These are phyloP conservation scores for Acromyrmex echinatior DNA, from an alignment of 1,140 invertebrate species.

Conservation along the genomic window DNA sequence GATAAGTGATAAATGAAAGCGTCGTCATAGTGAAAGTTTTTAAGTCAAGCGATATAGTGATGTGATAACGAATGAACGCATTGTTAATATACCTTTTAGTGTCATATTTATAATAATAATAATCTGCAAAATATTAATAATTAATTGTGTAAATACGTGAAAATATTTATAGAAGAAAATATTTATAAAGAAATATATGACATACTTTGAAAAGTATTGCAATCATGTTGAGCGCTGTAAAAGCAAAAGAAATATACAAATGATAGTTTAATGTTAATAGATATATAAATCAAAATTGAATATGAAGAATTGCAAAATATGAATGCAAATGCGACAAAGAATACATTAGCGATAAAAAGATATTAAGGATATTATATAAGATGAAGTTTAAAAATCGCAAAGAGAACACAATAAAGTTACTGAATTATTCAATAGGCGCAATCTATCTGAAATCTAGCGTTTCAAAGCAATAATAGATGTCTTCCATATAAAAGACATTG, in stretches of 20 bases:
- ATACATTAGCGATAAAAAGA: conserved; percentile 26
- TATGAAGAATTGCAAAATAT: conserved; percentile 17
- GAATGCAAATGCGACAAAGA: conserved; percentile 32
- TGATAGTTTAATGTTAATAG: conserved; percentile 1
- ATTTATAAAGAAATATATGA: conserved; percentile 11
- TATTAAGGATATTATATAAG: conserved; percentile 7
- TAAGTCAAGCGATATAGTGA: conserved; percentile 31
- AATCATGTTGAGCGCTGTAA: conserved; percentile 34
- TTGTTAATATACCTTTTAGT: conserved; percentile 29
- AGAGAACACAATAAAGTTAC: not conserved
- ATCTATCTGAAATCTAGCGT: conserved; percentile 26
- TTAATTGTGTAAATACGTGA: conserved; percentile 26
- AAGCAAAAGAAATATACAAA: conserved; percentile 40
- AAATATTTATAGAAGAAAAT: conserved; percentile 30
- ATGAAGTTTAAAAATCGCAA: conserved; percentile 28
- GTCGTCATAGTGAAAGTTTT: conserved; percentile 4
- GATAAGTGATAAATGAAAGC: conserved; percentile 30
- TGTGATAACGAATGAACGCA: conserved; percentile 8
- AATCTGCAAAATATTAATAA: conserved; percentile 32
- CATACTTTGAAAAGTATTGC: conserved; percentile 46
- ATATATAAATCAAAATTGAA: conserved; percentile 29
- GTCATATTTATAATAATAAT: conserved; percentile 55
- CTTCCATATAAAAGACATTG: conserved; percentile 10
- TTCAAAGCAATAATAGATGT: not conserved
- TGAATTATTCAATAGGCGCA: conserved; percentile 17